These are phyloP conservation scores for Spicauda simplicius DNA, from an alignment of 2,888 invertebrate genomes.

Conservation along the genomic window DNA sequence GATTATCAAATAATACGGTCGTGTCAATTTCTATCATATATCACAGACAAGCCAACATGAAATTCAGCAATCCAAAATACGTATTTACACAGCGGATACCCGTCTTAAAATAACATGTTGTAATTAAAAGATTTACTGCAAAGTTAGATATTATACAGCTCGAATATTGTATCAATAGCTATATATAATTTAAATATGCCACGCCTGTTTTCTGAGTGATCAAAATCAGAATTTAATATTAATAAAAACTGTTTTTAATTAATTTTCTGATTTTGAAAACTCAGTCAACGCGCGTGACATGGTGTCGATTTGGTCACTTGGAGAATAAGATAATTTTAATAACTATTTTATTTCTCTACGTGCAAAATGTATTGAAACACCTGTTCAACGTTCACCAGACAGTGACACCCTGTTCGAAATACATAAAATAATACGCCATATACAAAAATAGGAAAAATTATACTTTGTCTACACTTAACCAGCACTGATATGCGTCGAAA, in stretches of 20 bases:
- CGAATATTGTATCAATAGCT: constrained; percentile 14
- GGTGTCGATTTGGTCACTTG: constrained; percentile 71
- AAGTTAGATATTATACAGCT: constrained; percentile 20
- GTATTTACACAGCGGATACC: constrained; percentile 45
- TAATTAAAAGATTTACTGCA: constrained; percentile 17
- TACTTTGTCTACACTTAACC: constrained; percentile 56
- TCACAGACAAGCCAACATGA: constrained; percentile 81
- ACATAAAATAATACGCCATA: constrained; percentile 45
- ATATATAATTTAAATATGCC: constrained; percentile 27
- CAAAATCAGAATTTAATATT: constrained; percentile 23
- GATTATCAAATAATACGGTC: constrained; percentile 42
- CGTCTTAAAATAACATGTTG: constrained; percentile 29
- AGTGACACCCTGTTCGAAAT: constrained; percentile 47
- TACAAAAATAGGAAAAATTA: constrained; percentile 60
- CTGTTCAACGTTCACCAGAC: constrained; percentile 17
- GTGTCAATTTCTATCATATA: constrained; percentile 66
- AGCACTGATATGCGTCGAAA: constrained; percentile 72
- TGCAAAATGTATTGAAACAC: constrained; percentile 44
- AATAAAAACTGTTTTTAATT: constrained; percentile 30
- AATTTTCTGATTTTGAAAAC: constrained; percentile 9
- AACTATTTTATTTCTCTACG: constrained; percentile 54
- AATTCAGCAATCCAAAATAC: constrained; percentile 61
- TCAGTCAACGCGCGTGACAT: constrained; percentile 15
- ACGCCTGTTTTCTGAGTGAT: constrained; percentile 11
- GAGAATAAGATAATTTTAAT: constrained; percentile 65